These are phyloP conservation scores for Diaperis boleti DNA, from an alignment of 2,888 invertebrate species.

Conservation along the genomic window DNA sequence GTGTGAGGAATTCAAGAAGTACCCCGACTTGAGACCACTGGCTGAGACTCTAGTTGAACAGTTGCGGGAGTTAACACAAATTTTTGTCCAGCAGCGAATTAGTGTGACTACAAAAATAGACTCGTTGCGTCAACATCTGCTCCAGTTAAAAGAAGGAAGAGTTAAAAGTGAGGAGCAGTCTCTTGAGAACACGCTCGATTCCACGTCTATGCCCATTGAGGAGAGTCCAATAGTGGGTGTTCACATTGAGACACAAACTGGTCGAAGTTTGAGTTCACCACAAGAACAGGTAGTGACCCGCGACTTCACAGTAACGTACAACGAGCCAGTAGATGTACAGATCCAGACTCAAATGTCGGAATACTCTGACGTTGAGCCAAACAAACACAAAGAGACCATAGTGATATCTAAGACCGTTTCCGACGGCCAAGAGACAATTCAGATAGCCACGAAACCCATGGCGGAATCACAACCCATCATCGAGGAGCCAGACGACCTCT, in stretches of 20 bases:
- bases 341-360: conserved; percentile 68
- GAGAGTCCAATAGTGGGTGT: conserved; percentile 66
- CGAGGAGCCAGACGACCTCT: conserved; percentile 69
- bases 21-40: conserved; percentile 67
- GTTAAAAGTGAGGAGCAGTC: too few species aligned
- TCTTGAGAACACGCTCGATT: conserved; percentile 76
- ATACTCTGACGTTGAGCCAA: conserved; percentile 62
- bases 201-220: conserved; percentile 80
- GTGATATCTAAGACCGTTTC: conserved; percentile 74
- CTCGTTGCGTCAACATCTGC: conserved; percentile 68
- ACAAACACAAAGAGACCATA: conserved; percentile 71
- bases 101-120: conserved; percentile 74
- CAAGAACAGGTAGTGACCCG: conserved; percentile 62
- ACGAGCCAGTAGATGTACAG: conserved; percentile 71
- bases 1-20: conserved; percentile 67
- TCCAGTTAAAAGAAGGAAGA: conserved; percentile 55
- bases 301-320: conserved; percentile 70
- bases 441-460: conserved; percentile 75
- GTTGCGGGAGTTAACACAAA: conserved; percentile 69
- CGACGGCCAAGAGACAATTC: conserved; percentile 78
- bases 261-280: conserved; percentile 70
- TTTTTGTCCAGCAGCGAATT: conserved; percentile 74
- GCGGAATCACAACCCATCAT: conserved; percentile 67
- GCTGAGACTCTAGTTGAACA: conserved; percentile 69
- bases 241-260: conserved; percentile 77